Evolutionary conservation across 2,113 vertebrate species (phyloP).

Genomic region (Pollimyrus isidori): DNA sequence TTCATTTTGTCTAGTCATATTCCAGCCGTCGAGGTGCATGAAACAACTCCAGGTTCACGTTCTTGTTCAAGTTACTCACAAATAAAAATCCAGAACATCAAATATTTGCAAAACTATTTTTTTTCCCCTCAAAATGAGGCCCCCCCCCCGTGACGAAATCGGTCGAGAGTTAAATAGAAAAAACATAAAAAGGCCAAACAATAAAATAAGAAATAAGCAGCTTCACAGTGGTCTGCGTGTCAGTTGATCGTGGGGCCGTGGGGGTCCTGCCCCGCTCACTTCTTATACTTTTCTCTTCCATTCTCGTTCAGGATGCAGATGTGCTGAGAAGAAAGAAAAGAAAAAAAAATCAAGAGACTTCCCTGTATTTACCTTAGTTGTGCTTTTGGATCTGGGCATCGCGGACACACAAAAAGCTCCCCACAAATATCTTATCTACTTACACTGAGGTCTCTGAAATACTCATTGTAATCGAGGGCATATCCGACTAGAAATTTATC

Average conservation of each 20-base stretch:
- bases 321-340: conserved; percentile 41
- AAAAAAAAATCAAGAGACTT: neutral
- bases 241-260: conserved; percentile 22
- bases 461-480: conserved; percentile 72
- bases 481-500: conserved; percentile 71
- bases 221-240: conserved; percentile 58
- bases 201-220: conserved; percentile 37
- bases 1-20: neutral
- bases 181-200: neutral
- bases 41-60: neutral
- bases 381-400: neutral
- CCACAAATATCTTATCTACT: conserved; percentile 27
- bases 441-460: conserved; percentile 73
- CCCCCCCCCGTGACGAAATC: neutral
- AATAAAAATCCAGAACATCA: neutral
- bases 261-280: conserved; percentile 39
- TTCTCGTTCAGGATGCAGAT: conserved; percentile 63
- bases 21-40: neutral
- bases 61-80: neutral
- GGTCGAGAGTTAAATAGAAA: neutral
- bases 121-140: neutral
- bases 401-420: neutral
- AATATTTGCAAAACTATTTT: neutral
- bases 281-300: conserved; percentile 66
- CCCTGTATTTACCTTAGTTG: neutral